Base-by-base conservation (phyloP, 2,797 vertebrate species). In the Tarsius wallacei region DNA sequence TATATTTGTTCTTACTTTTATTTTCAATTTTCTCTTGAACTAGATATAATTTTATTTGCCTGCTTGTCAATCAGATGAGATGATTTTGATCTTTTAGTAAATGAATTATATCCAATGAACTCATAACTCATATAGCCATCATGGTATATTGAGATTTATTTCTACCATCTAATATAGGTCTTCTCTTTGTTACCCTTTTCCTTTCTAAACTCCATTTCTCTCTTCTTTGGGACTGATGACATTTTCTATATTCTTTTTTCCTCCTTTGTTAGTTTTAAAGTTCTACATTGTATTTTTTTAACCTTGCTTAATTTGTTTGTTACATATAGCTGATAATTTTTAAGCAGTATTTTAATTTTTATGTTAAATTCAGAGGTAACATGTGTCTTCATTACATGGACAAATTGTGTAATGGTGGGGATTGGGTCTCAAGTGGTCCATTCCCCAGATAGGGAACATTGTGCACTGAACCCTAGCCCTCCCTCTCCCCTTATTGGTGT, bases 11-110 rank as follows among this genome's bases (percentile, higher is more conserved):
- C 16, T 71, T 66, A 55, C 9, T 64, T 96, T 95, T 51, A 68
- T 90, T 93, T 93, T 90, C 19, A 82, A 57, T 33, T 90, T 93
- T 90, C 31, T 71, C 28, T 82, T 93, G 80, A 68, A 51, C 7
- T 63, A 55, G 4, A 33, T 61, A n/a, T 11, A 66, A 10, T 59
- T 70, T 68, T 61, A 47, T 70, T 87, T 92, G 36, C 33, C 76
- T 95, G 82, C 31, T 74, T 87, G 16, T 63, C 80, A 90, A 74
- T 64, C n/a, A 59, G 51, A 73, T 59, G 49, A 31, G 12, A 68
- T 59, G 6, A 7, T 76, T 84, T 73, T 86, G 1, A 73, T 66
- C 59, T 90, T 76, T 63, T 61, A 47, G 66, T 81, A 93, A 95
- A 76, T 15, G 53, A 95, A 31, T 89, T 85, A 42, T 81, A 87